phyloP scores from a whole-genome alignment of 2,888 invertebrate genomes.

The Aethes cnicana region DNA sequence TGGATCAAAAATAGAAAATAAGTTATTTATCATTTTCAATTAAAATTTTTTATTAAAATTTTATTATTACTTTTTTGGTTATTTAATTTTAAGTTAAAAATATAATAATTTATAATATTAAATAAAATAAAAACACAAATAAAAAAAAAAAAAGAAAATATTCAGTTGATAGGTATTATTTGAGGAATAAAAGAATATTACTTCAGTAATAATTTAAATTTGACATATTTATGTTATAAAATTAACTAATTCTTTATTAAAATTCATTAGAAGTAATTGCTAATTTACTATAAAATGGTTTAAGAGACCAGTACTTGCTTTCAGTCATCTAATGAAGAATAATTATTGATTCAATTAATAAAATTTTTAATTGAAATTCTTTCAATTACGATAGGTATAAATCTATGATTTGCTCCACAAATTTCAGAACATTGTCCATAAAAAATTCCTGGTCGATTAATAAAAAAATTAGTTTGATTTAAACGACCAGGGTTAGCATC shows the following conservation, averaged over 20 bases:
- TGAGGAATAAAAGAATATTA: slow-evolving; percentile 86
- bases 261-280: slow-evolving; percentile 84
- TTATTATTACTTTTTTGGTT: slow-evolving; percentile 49
- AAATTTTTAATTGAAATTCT: slow-evolving; percentile 77
- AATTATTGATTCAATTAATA: slow-evolving; percentile 82
- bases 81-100: too few relatives aligned
- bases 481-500: slow-evolving; percentile 85
- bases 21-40: too few relatives aligned
- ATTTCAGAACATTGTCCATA: slow-evolving; percentile 92
- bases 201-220: slow-evolving; percentile 82
- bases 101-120: too few relatives aligned
- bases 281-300: slow-evolving; percentile 85
- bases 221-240: too few relatives aligned
- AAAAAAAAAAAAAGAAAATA: too few relatives aligned
- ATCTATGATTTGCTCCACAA: slow-evolving; percentile 90
- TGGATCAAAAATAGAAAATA: slow-evolving; percentile 87
- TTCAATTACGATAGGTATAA: slow-evolving; percentile 89
- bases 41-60: slow-evolving; percentile 48
- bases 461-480: slow-evolving; percentile 84
- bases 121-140: too few relatives aligned
- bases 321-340: slow-evolving; percentile 85
- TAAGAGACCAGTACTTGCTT: slow-evolving; percentile 87
- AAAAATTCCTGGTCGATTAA: slow-evolving; percentile 85
- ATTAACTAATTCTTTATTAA: slow-evolving; percentile 84
- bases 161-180: too few relatives aligned